phyloP scores from a whole-genome alignment of 2,797 vertebrate species.

The Malacoraja senta region DNA sequence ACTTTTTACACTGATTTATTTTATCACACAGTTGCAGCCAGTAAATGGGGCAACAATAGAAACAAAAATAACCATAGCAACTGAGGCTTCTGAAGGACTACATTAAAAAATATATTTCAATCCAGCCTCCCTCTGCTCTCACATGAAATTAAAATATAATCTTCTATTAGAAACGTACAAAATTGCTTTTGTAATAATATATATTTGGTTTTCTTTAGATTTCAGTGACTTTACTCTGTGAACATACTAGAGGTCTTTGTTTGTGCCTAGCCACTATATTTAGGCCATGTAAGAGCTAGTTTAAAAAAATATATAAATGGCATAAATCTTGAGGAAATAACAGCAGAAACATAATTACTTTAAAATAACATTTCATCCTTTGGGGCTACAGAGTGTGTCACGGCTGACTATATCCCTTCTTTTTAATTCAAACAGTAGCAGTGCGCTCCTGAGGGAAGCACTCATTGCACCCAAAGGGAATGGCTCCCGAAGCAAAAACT shows the following conservation, averaged over 20 bases:
- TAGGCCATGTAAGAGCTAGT: neutral
- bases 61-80: slow-evolving; percentile 33
- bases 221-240: neutral
- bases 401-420: neutral
- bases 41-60: neutral
- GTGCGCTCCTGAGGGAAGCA: neutral
- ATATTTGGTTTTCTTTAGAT: neutral
- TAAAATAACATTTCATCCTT: slow-evolving; percentile 32
- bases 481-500: neutral
- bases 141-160: slow-evolving; percentile 21
- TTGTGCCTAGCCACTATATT: neutral
- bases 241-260: neutral
- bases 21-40: slow-evolving; percentile 17
- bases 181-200: slow-evolving; percentile 11
- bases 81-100: neutral
- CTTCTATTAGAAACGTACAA: neutral
- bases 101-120: neutral
- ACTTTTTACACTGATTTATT: slow-evolving; percentile 23
- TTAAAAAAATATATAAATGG: neutral
- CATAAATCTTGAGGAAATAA: slow-evolving; percentile 28
- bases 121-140: neutral
- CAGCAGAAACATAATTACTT: slow-evolving; percentile 1
- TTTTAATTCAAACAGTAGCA: neutral
- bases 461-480: neutral
- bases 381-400: neutral